A percentile compares a stretch with the other conserved stretches of the same genome.
These are phyloP conservation scores for Champsocephalus gunnari DNA, from an alignment of 2,797 vertebrate species.

Conservation along the genomic window DNA sequence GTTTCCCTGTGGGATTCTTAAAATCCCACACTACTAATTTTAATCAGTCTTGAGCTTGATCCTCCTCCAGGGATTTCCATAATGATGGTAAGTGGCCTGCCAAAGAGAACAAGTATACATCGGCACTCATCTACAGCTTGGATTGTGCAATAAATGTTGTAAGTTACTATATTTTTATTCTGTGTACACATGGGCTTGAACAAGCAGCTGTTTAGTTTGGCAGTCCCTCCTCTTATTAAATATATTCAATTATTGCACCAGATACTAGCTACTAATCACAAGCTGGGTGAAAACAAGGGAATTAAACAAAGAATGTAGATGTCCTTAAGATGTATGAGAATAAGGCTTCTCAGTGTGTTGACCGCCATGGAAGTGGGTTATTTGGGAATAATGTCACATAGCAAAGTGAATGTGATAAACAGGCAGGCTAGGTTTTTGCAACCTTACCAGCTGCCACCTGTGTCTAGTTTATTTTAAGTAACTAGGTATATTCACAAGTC, in stretches of 20 bases:
- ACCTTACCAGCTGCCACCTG: neutral
- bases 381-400: neutral
- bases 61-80: conserved; percentile 35
- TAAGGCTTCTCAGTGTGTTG: conserved; percentile 4
- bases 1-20: conserved; percentile 16
- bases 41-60: conserved; percentile 22
- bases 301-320: conserved; percentile 11
- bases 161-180: conserved; percentile 23
- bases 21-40: conserved; percentile 27
- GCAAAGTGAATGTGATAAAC: conserved; percentile 12
- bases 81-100: conserved; percentile 10
- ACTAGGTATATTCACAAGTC: neutral
- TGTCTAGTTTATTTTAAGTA: neutral
- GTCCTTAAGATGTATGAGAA: conserved; percentile 19
- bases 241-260: conserved; percentile 14
- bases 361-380: neutral
- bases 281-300: conserved; percentile 25
- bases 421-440: neutral
- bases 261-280: conserved; percentile 9
- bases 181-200: conserved; percentile 24
- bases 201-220: conserved; percentile 32
- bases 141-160: conserved; percentile 12
- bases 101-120: conserved; percentile 19
- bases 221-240: conserved; percentile 19
- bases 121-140: neutral